Percentiles rank a stretch among this genome's conserved stretches.
These are phyloP conservation scores for Masnerella sp. DNA, from an alignment of 2,888 invertebrate genomes.

Conservation along the genomic window DNA sequence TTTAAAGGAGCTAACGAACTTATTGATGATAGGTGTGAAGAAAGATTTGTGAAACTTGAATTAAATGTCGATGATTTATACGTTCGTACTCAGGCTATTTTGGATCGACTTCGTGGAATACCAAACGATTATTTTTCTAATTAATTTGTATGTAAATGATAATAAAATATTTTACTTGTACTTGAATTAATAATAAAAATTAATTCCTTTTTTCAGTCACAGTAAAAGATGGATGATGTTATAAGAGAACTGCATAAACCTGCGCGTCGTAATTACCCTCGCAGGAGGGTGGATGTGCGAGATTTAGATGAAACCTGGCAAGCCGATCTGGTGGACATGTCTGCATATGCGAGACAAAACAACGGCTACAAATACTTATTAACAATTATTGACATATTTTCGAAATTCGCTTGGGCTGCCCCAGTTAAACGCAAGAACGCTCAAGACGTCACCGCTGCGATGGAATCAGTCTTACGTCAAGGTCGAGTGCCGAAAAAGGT, in stretches of 20 bases:
- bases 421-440: constrained; percentile 51
- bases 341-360: constrained; percentile 18
- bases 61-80: no score
- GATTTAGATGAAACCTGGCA: constrained; percentile 65
- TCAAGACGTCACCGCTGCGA: constrained; percentile 64
- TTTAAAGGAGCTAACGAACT: background rate
- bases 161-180: no score
- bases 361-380: constrained; percentile 69
- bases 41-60: background rate
- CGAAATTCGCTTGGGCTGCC: constrained; percentile 70
- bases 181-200: no score
- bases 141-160: no score
- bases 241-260: constrained; percentile 72
- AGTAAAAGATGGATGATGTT: constrained; percentile 41
- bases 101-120: no score
- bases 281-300: constrained; percentile 69
- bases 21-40: background rate
- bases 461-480: constrained; percentile 42
- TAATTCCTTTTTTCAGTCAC: no score
- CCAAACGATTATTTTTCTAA: no score
- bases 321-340: constrained; percentile 42
- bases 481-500: constrained; percentile 46
- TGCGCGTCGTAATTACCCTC: constrained; percentile 71
- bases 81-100: no score
- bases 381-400: constrained; percentile 69